Base-by-base conservation (phyloP, 1,140 invertebrate genomes). In the Aricia agestis region DNA sequence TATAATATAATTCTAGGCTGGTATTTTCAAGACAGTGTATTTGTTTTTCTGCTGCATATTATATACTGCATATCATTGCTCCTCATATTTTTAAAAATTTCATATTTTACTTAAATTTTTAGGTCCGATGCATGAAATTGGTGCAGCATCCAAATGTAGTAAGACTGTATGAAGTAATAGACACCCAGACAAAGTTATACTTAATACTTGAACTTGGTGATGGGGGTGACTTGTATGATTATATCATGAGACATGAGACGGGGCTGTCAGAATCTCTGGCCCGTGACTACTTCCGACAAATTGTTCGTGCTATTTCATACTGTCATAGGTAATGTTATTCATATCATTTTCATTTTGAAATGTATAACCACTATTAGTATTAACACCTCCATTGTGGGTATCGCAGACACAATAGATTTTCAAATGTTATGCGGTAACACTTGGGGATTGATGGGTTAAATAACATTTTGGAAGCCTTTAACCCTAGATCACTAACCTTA, bases 121-220 rank as follows among this genome's bases (percentile, higher is more conserved):
- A 97, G 95, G 96, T 99, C 71, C 93, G 98, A 75, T 99, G 98
- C 86, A 99, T 99, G 98, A 99, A 99, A 92, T 92, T 99, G 78
- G 98, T 99, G 13, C 98, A 99, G 87, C 99, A 99, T 93, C 98
- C 96, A 45, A 98, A 99, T 93, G 98, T 99, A 25, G 98, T 99
- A 15, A 93, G 98, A 66, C 92, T 99, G 9, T 99, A 99, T 91
- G 98, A 99, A 94, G 98, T 99, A 65, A 99, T 99, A 83, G 99
- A 99, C 92, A 99, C 99, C 18, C 97, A 97, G 83, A 98, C 97
- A 70, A 98, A 98, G 92, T 92, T 98, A 72, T 98, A 98, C 92
- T 93, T 99, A 81, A 99, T 99, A 83, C 93, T 99, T 80, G 98
- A 99, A 93, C 92, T 99, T 73, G 98, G 98, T n/a, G 98, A 99